Conservation (phyloP, 2,113 vertebrate species). For the Charadrius vociferus region DNA sequence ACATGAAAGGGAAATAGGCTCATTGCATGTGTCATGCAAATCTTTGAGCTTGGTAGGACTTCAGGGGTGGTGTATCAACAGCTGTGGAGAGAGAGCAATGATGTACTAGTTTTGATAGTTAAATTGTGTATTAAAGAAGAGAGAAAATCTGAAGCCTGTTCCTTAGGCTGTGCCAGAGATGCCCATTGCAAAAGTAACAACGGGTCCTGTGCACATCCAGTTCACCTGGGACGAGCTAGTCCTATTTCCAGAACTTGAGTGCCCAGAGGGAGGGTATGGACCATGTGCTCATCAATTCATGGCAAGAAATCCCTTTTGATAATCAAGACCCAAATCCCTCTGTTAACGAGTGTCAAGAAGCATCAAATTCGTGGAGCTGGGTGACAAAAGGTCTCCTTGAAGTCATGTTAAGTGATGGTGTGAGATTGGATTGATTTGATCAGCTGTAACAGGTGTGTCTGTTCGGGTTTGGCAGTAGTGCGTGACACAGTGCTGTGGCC, state of each 20-base stretch:
- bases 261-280: background rate
- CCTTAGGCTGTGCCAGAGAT: background rate
- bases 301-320: background rate
- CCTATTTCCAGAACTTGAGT: background rate
- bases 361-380: background rate
- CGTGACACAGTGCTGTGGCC: background rate
- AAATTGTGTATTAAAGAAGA: background rate
- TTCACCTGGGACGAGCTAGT: background rate
- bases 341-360: background rate
- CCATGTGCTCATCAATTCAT: accelerated
- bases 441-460: background rate
- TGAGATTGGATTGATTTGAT: background rate
- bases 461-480: background rate
- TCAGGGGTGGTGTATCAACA: background rate
- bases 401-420: background rate
- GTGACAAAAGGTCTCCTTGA: background rate
- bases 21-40: accelerated
- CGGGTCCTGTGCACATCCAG: accelerated
- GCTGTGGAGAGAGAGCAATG: background rate
- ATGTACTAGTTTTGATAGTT: background rate
- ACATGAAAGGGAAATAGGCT: background rate
- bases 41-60: background rate
- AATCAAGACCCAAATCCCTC: background rate
- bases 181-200: background rate
- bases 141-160: background rate